phyloP scores from a whole-genome alignment of 2,797 vertebrate species.

The Anomalospiza imberbis region DNA sequence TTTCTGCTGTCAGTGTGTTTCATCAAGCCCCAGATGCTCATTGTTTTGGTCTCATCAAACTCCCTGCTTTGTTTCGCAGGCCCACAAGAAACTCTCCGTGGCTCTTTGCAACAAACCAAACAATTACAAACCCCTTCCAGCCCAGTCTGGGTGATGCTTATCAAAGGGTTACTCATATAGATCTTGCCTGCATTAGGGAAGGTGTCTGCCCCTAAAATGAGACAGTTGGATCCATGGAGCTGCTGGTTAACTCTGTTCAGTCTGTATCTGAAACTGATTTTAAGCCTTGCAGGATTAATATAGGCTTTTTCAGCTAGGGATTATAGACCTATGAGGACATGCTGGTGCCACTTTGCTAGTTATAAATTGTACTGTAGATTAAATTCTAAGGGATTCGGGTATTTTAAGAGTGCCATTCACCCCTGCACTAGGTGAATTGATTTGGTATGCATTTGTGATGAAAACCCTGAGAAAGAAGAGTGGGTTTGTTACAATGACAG shows the following conservation, averaged over 20 bases:
- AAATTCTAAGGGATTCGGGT: not conserved
- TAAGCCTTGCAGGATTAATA: not conserved
- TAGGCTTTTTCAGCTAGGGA: not conserved
- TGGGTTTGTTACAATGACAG: not conserved
- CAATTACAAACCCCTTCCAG: not conserved
- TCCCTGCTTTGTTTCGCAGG: not conserved
- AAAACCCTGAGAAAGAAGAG: not conserved
- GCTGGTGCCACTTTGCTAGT: not conserved
- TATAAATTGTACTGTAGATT: not conserved
- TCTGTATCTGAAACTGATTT: not conserved
- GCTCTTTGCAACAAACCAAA: not conserved
- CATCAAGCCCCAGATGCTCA: not conserved
- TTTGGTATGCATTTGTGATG: not conserved
- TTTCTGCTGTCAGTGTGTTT: not conserved
- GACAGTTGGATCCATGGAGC: not conserved
- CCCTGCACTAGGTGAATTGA: not conserved
- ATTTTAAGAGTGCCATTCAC: not conserved
- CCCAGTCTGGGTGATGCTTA: not conserved
- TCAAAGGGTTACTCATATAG: not conserved
- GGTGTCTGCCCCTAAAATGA: not conserved
- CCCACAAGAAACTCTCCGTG: not conserved
- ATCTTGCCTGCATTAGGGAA: not conserved
- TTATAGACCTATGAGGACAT: not conserved
- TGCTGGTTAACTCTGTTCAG: not conserved
- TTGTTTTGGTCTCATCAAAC: not conserved